Conservation (phyloP, 2,888 invertebrate species). For the Yponomeuta malinellus region DNA sequence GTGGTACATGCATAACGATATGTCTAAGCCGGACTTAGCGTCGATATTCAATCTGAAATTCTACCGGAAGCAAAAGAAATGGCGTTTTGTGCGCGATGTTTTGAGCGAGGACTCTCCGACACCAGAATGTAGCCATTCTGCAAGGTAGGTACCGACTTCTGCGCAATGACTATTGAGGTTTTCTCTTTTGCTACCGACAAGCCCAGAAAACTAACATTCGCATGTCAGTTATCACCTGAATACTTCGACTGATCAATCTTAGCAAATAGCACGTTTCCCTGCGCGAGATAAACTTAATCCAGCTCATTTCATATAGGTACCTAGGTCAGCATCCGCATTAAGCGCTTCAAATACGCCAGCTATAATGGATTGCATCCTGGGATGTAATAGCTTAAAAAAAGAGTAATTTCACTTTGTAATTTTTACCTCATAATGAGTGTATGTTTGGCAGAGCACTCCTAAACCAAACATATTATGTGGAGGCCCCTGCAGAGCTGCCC, state of each 20-base stretch:
- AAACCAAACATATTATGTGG: background rate
- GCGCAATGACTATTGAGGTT: background rate
- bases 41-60: constrained; percentile 48
- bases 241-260: too few species aligned
- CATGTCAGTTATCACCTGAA: too few species aligned
- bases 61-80: constrained; percentile 47
- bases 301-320: too few species aligned
- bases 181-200: too few species aligned
- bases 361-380: too few species aligned
- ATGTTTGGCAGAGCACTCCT: background rate
- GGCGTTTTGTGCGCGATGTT: constrained; percentile 32
- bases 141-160: background rate
- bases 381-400: too few species aligned
- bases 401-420: too few species aligned
- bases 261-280: too few species aligned
- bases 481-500: background rate
- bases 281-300: too few species aligned
- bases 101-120: background rate
- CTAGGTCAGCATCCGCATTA: too few species aligned
- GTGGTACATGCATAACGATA: constrained; percentile 7
- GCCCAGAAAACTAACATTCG: too few species aligned
- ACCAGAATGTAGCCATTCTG: background rate
- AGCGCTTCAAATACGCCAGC: too few species aligned
- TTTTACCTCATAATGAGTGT: background rate
- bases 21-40: constrained; percentile 30